Percentiles rank a stretch among this genome's conserved stretches.
phyloP scores from a whole-genome alignment of 2,113 vertebrate genomes.

The Guaruba guarouba region DNA sequence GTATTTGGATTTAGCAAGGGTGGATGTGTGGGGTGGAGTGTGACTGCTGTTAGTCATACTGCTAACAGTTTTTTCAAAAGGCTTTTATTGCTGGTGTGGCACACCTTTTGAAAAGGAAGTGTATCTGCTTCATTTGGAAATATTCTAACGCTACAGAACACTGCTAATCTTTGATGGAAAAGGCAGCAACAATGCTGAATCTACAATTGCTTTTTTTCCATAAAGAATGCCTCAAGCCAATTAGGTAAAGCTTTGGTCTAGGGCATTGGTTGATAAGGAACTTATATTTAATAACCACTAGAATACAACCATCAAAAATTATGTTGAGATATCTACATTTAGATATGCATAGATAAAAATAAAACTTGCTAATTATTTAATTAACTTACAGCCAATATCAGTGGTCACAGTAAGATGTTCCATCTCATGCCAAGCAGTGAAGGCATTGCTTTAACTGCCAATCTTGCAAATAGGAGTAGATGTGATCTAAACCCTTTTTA shows the following conservation, averaged over 20 bases:
- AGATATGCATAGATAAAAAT: neutral
- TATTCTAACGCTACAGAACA: neutral
- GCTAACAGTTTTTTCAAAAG: slow-evolving; percentile 16
- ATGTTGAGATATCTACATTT: neutral
- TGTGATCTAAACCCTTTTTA: neutral
- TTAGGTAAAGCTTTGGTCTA: neutral
- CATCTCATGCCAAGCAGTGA: neutral
- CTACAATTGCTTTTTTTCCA: neutral
- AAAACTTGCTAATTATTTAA: neutral
- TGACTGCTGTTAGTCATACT: slow-evolving; percentile 52
- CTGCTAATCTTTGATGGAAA: neutral
- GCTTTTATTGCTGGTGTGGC: neutral
- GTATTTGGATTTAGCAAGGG: slow-evolving; percentile 26
- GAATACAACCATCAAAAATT: neutral
- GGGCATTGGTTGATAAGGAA: neutral
- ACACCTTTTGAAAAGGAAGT: neutral
- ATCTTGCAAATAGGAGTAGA: neutral
- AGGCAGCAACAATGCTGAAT: neutral
- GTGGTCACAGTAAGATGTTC: neutral
- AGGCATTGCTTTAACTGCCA: neutral
- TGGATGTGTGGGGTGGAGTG: slow-evolving; percentile 64
- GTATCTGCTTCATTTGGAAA: neutral
- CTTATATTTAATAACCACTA: neutral
- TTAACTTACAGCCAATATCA: neutral
- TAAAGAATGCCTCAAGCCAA: neutral